A percentile compares a stretch with the other conserved stretches of the same genome.
Conservation (phyloP, 92 coral and sea anemone species). For the Parazoanthus atlanticus region DNA sequence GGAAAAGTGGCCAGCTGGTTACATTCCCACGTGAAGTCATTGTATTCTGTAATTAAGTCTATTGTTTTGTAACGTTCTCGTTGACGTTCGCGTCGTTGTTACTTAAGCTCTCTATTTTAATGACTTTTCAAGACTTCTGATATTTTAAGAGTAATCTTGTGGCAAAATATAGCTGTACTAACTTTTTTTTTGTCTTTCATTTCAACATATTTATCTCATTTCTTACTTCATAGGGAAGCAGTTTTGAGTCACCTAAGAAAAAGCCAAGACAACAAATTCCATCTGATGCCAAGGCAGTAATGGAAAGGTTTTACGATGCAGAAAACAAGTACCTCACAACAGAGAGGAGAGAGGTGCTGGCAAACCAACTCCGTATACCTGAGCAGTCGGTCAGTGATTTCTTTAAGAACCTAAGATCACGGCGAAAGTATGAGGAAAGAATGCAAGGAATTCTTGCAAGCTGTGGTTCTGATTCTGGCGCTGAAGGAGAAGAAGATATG, state of each 20-base stretch:
- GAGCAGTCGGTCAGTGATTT: slow-evolving; percentile 67
- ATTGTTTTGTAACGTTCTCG: no score
- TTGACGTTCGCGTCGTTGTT: no score
- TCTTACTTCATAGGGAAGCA: slow-evolving; percentile 35
- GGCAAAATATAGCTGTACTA: no score
- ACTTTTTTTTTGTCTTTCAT: background rate
- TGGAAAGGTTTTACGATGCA: slow-evolving; percentile 49
- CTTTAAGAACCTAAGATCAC: slow-evolving; percentile 66
- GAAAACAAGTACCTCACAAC: slow-evolving; percentile 42
- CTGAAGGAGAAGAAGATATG: background rate
- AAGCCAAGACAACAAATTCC: slow-evolving; percentile 59
- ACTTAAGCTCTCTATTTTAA: no score
- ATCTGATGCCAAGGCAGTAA: slow-evolving; percentile 55
- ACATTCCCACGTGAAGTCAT: no score
- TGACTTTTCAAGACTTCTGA: no score
- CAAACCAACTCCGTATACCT: slow-evolving; percentile 49
- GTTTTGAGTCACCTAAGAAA: slow-evolving; percentile 43
- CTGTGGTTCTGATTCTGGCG: slow-evolving; percentile 12
- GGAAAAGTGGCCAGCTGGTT: no score
- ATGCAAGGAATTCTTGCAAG: slow-evolving; percentile 12
- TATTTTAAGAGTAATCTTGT: no score
- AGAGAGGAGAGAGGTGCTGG: slow-evolving; percentile 49
- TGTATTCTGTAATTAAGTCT: no score
- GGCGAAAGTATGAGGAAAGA: slow-evolving; percentile 55
- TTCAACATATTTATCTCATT: background rate